Evolutionary conservation across 1,140 invertebrate genomes (phyloP), one percentile per base, ranked within the genome.

Genomic region (Drosophila jambulina): DNA sequence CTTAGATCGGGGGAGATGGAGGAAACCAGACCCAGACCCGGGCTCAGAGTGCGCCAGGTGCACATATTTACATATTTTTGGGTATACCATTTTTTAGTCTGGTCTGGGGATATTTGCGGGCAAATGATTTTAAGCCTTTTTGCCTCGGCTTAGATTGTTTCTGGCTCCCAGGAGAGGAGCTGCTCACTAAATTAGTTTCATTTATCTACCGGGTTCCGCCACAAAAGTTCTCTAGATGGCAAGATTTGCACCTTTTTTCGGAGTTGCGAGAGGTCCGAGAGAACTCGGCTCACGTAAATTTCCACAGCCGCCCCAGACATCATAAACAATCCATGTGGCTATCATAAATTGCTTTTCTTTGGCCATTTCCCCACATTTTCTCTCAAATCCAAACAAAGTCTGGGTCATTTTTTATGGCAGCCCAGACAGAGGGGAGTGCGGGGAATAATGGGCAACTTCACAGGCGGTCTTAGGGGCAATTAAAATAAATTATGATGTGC

Each of bases 401-500:
- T 76, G 53, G 67, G 63, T 81, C 78, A 90, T 90, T 90, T 90
- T 90, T 88, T 88, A 90, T 71, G 80, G 21, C 58, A 70, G 58
- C 62, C 67, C 34, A 21, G 68, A 40, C 68, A 27, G 63, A 23
- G 32, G 8, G 21, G 21, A 32, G 48, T n/a, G 34, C 2, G 29
- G n/a, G 9, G 43, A 54, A 68, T 70, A 68, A 68, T 70, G 67
- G 67, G 67, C 27, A 54, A 68, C 70, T 78, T 82, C 63, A 72
- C 80, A 70, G 57, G 42, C 53, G 72, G 71, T 86, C 83, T 82
- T 87, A 70, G 64, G 46, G 85, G 90, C 90, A 91, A 91, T 91
- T 91, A 91, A 91, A 91, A 91, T 91, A 91, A 91, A 91, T 91
- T 91, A 91, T 91, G 90, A 91, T 83, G 90, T 91, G 90, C 86